Base-by-base conservation (phyloP, 2,888 invertebrate genomes). In the Eristalis arbustorum region DNA sequence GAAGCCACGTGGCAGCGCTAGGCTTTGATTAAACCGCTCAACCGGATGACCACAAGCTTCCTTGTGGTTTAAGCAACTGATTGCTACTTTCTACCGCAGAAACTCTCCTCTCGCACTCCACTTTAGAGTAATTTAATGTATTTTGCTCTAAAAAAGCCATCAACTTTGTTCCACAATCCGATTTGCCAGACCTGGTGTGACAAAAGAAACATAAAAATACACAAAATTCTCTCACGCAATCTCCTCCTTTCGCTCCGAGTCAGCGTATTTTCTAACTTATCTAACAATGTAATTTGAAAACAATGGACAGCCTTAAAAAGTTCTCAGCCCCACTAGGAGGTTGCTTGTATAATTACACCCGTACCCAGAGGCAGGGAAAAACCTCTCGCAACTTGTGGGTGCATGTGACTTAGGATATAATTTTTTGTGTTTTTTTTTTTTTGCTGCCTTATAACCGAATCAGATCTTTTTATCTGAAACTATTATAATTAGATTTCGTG, bases 321-420 rank as follows among this genome's bases (percentile, higher is more conserved):
- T 87, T 87, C 87, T 87, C 87, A 87, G 85, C 85, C 82, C 71
- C 85, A 78, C 82, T 82, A 78, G 78, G 67, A 74, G 77, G 78
- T 49, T 49, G 59, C 2, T 82, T 82, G 82, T 78, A 82, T 87
- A 87, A 82, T 87, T 87, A 87, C 63, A 56, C 63, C 71, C n/a
- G 6, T 18, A 66, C 22, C 62, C 5, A 31, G 13, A 49, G 37
- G 22, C 34, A 73, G 62, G 72, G 64, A 42, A 62, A 64, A 56
- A 62, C 81, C 76, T 68, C 76, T 68, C 76, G 31, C 42, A 73
- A 67, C 75, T 73, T 71, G 82, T 78, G 69, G 78, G 78, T 87
- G 82, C 87, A 82, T 87, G 87, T 68, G 82, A 82, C 78, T 78
- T 82, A 87, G 82, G 82, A 87, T 78, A 77, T 67, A 4, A 57